Evolutionary conservation across 2,113 vertebrate genomes (phyloP), one percentile per base, ranked within the genome.

Genomic region (Amblyopsis rosae): DNA sequence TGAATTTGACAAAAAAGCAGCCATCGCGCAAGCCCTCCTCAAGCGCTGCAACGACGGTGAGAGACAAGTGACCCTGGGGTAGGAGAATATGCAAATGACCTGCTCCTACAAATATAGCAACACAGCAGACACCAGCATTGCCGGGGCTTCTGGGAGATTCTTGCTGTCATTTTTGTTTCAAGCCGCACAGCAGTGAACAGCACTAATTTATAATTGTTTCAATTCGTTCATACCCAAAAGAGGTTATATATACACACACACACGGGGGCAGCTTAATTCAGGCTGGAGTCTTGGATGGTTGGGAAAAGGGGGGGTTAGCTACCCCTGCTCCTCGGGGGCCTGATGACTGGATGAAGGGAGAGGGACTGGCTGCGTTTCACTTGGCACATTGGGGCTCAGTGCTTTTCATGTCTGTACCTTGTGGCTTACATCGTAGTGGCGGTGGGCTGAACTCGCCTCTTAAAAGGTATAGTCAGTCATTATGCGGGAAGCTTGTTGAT

Each of bases 61-160:
- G 49, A 9, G 74, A 47, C 47, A 76, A 83, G 82, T 72, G 60
- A 84, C 80, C 65, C 73, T 50, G 11, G 77, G 73, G 75, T 73
- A 64, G 65, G 57, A 65, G 69, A 77, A 87, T 26, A 26, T 89
- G 89, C 57, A 88, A 87, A 91, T 84, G 50, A 74, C 60, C 48
- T 4, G 72, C 67, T 75, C 54, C 73, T 65, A 79, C 89, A 89
- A 89, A 89, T 87, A 80, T 51, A 86, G 84, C 73, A 8, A 33
- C 80, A 46, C 56, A 50, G 66, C 80, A 69, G 72, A 66, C 54
- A 72, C 12, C 33, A 8, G 59, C 0, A 41, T 41, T 41, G 35
- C 33, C 60, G 61, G 67, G 1, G 33, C 65, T 16, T 80, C 26
- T 1, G 62, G 62, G 47, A 67, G 48, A 46, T 8, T 55, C 57